Base-by-base conservation (phyloP, 2,797 vertebrate genomes). In the Urosaurus nigricauda region DNA sequence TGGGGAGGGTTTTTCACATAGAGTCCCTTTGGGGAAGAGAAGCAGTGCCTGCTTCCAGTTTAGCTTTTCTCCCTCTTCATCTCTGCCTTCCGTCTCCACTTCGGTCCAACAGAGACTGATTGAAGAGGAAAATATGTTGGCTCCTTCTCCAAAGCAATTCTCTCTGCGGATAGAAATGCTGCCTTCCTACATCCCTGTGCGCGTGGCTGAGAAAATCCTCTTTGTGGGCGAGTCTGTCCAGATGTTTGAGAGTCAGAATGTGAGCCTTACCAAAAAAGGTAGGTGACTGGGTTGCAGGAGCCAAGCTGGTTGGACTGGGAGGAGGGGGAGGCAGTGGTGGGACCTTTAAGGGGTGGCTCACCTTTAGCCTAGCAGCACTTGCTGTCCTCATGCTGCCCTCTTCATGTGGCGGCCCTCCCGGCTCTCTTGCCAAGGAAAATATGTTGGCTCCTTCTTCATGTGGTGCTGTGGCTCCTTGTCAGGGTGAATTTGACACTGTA, bases 201-300 rank as follows among this genome's bases (percentile, higher is more conserved):
- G 98, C 9, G 99, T 99, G 85, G 99, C 98, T 19, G 99, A 99
- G 97, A 99, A 99, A 95, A 99, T 99, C 95, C 97, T 99, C 26
- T 99, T 99, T 93, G 98, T 99, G n/a, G 99, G 99, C 91, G 99
- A 99, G 94, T 99, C 98, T 0, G 98, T 99, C 58, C 99, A 99
- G 96, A 99, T 99, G 99, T 99, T 99, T 93, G 99, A 99, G 93
- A 99, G 99, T 96, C 98, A 99, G 96, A 99, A 99, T 92, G 97
- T 98, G 93, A 98, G 97, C 92, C 97, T 98, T n/a, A 98, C 98
- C 2, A 97, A 98, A 96, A 98, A 99, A 87, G 98, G 99, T 99
- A 96, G 92, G 96, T 63, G 81, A 32, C 11, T 73, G 29, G 32
- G 88, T 90, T 26, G 16, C 40, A 13, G 71, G 37, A 21, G 32